Conservation (phyloP, 2,113 vertebrate species). For the Brachyhypopomus occidentalis region DNA sequence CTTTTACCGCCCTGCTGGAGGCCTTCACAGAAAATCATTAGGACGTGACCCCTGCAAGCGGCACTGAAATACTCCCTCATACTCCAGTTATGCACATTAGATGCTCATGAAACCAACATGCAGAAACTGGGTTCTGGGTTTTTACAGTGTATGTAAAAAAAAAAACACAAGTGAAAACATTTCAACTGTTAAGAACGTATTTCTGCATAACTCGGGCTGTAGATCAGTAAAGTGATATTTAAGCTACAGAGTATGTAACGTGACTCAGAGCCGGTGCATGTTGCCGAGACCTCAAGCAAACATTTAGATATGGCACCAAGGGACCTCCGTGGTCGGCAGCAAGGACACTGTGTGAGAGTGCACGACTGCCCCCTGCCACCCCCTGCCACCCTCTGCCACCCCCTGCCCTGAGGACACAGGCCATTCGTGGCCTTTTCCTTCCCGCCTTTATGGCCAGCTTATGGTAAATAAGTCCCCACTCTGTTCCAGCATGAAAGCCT, state of each 20-base stretch:
- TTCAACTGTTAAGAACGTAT: too few species aligned
- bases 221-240: not conserved
- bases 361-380: constrained; percentile 13
- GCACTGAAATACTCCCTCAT: not conserved
- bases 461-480: constrained; percentile 54
- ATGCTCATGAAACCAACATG: not conserved
- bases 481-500: constrained; percentile 65
- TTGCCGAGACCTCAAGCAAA: constrained; percentile 34
- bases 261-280: constrained; percentile 20
- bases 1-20: constrained; percentile 51
- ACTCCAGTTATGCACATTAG: not conserved
- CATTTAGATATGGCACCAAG: constrained; percentile 39
- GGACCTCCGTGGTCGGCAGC: constrained; percentile 15
- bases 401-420: constrained; percentile 21
- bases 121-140: not conserved
- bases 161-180: too few species aligned
- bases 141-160: not conserved
- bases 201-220: not conserved
- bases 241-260: not conserved
- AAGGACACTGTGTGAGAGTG: constrained; percentile 18
- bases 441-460: constrained; percentile 49
- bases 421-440: constrained; percentile 21
- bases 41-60: constrained; percentile 12
- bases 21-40: constrained; percentile 34
- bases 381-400: constrained; percentile 17